Conservation (phyloP, 2,797 vertebrate species). For the Periophthalmus magnuspinnatus region DNA sequence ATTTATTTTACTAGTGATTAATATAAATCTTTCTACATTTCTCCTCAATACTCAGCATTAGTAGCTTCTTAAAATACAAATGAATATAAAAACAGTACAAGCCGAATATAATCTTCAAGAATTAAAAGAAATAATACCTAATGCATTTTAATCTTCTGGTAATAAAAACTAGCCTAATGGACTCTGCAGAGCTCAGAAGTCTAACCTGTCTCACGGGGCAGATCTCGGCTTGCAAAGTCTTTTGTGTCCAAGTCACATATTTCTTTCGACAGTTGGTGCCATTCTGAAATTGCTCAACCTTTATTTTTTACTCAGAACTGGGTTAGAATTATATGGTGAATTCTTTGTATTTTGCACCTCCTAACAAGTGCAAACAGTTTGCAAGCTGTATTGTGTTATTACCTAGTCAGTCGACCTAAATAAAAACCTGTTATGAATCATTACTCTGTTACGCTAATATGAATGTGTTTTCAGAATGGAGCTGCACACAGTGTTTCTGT, state of each 20-base stretch:
- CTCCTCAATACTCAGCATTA: too few relatives aligned
- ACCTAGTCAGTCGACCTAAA: neutral
- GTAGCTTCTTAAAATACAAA: too few relatives aligned
- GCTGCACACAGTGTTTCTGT: neutral
- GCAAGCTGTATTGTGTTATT: neutral
- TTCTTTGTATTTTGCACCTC: neutral
- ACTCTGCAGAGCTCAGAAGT: neutral
- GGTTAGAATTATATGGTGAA: neutral
- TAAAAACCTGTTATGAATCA: neutral
- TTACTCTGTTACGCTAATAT: neutral
- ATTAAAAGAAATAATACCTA: neutral
- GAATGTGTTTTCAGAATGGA: neutral
- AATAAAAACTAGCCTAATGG: neutral
- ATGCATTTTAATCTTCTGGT: neutral
- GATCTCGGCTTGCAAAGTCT: conserved; percentile 90
- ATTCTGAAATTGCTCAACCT: neutral
- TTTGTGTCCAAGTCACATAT: conserved; percentile 88
- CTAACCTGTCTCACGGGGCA: conserved; percentile 93
- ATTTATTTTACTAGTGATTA: too few relatives aligned
- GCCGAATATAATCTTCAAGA: neutral
- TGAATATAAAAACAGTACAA: neutral
- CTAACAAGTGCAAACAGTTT: neutral
- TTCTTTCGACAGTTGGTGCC: neutral
- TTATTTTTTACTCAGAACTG: neutral
- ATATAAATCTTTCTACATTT: too few relatives aligned